Evolutionary conservation across 2,888 invertebrate species (phyloP), one percentile per base, ranked within the genome.

Genomic region (Poecilobothrus nobilitatus): DNA sequence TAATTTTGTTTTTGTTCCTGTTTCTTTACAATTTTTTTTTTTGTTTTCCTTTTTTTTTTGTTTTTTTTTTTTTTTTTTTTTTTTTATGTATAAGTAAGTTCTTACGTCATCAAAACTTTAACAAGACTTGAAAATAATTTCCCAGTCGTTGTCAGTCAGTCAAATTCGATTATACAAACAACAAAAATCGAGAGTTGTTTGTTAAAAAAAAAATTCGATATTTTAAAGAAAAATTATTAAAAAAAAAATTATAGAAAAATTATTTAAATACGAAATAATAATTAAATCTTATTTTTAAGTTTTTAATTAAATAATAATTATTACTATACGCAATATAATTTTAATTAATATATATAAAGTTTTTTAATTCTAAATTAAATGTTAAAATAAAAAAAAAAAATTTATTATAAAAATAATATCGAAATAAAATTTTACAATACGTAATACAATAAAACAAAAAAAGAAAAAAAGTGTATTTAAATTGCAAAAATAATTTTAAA

Each of bases 51-150:
- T 18, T 18, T 53, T 9, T 15, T 44, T 44, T 15, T 44, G 10
- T 44, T 6, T n/a, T n/a, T 10, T 44, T 44, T 12, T 18, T 53
- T 9, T 18, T 53, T 53, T 53, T 18, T 15, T 53, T 53, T 18
- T 53, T 1, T 18, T 8, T n/a, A 53, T 53, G 53, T 53, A 63
- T 63, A 63, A 9, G 21, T 27, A 27, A 8, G 63, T 63, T 63
- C 63, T 63, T 63, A 63, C 63, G 63, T 63, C 63, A 63, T 63
- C 22, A 63, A 63, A 63, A 27, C 63, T 6, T 21, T 8, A 63
- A 63, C 63, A 63, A 63, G 63, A 53, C 53, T 53, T 9, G 15
- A 41, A 63, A 63, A 63, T 27, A 18, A 63, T 63, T 63, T 63
- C 27, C 15, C 27, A 21, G 53, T 53, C 53, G 53, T 53, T 18